Percentiles rank a stretch among this genome's conserved stretches.
phyloP scores from a whole-genome alignment of 1,140 invertebrate species.

The Colletes latitarsis region DNA sequence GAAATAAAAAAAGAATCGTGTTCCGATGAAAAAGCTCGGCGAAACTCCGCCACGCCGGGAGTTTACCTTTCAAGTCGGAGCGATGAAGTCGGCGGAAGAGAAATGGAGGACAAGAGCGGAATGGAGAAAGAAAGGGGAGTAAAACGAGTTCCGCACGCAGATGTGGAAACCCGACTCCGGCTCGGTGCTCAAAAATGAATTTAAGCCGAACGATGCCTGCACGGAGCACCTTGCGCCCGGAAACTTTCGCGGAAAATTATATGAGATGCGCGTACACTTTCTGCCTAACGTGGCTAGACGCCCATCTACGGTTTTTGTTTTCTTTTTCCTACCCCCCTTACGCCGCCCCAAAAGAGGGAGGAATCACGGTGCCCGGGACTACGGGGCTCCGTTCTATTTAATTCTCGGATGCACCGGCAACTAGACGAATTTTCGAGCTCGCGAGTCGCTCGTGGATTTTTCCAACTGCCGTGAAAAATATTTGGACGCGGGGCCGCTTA shows the following conservation, averaged over 20 bases:
- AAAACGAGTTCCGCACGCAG: constrained; percentile 46
- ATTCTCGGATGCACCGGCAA: constrained; percentile 12
- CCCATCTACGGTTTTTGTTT: constrained; percentile 4
- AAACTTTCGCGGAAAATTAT: constrained; percentile 72
- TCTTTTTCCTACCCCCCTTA: neutral
- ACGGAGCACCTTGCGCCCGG: constrained; percentile 32
- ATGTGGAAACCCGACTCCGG: constrained; percentile 56
- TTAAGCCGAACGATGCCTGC: constrained; percentile 63
- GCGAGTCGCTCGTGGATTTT: neutral
- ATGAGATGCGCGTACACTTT: constrained; percentile 44
- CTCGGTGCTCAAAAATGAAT: constrained; percentile 67
- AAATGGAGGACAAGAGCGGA: constrained; percentile 48
- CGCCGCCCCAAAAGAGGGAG: constrained; percentile 1
- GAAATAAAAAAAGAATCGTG: constrained; percentile 31
- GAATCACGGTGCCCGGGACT: constrained; percentile 11
- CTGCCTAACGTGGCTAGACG: constrained; percentile 35
- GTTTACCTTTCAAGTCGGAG: constrained; percentile 56
- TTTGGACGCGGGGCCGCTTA: neutral
- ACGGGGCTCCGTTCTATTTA: constrained; percentile 28
- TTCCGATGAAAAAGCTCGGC: constrained; percentile 56
- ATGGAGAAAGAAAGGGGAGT: constrained; percentile 23
- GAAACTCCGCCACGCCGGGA: constrained; percentile 39
- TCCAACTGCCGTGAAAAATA: neutral
- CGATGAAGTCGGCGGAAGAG: constrained; percentile 46
- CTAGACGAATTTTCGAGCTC: constrained; percentile 15